A percentile compares a stretch with the other conserved stretches of the same genome.
Conservation (phyloP, 2,797 vertebrate genomes). For the Synaphobranchus kaupii region DNA sequence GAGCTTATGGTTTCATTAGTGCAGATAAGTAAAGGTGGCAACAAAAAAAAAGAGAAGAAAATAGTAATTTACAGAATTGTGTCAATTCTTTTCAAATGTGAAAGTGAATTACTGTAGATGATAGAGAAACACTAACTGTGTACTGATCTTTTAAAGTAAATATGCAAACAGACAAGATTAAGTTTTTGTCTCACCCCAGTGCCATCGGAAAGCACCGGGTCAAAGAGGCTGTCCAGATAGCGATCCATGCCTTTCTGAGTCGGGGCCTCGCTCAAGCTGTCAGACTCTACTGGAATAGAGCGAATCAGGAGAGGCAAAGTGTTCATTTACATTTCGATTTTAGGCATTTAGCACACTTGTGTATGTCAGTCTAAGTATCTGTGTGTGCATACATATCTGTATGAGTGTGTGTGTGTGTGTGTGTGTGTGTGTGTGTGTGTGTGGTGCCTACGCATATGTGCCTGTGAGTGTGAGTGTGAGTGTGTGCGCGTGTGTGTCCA, state of each 20-base stretch:
- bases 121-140: not conserved
- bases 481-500: not conserved
- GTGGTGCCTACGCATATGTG: conserved; percentile 17
- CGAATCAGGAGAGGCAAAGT: not conserved
- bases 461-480: conserved; percentile 1
- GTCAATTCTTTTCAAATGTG: not conserved
- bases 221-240: conserved; percentile 95
- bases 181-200: conserved; percentile 74
- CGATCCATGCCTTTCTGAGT: conserved; percentile 85
- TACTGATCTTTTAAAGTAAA: not conserved
- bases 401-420: not conserved
- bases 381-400: not conserved
- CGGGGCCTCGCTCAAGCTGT: conserved; percentile 56
- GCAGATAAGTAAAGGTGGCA: too few relatives aligned
- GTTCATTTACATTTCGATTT: conserved; percentile 23
- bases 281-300: conserved; percentile 37
- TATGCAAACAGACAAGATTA: conserved; percentile 24
- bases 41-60: too few relatives aligned
- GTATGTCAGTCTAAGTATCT: not conserved
- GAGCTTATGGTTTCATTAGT: not conserved
- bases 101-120: not conserved
- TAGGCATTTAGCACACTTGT: not conserved
- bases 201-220: conserved; percentile 87
- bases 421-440: conserved; percentile 23
- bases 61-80: not conserved